Evolutionary conservation across 2,888 invertebrate genomes (phyloP).

Genomic region (Drosophila diplacantha): DNA sequence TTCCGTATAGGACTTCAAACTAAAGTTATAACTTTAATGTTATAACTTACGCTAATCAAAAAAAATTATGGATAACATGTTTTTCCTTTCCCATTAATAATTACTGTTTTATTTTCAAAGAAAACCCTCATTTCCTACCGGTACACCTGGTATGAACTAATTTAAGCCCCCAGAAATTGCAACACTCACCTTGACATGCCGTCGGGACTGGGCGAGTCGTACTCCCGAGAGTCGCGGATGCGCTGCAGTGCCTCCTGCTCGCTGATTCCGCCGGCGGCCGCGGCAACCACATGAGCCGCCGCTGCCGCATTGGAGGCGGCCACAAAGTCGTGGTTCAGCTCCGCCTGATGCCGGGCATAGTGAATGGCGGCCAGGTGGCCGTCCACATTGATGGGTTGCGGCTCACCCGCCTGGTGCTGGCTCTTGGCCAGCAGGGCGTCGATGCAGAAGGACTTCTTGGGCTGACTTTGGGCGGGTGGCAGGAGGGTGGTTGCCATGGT

Average conservation of each 20-base stretch:
- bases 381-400: constrained; percentile 51
- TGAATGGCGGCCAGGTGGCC: constrained; percentile 69
- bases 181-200: constrained; percentile 77
- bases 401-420: constrained; percentile 67
- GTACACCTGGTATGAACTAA: too few relatives aligned
- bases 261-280: constrained; percentile 64
- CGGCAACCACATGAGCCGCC: constrained; percentile 48
- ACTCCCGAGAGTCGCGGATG: constrained; percentile 76
- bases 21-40: not conserved
- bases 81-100: too few relatives aligned
- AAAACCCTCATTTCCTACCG: not conserved
- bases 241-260: constrained; percentile 77
- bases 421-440: constrained; percentile 89
- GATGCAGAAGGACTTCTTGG: constrained; percentile 91
- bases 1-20: too few relatives aligned
- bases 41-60: not conserved
- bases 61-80: too few relatives aligned
- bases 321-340: constrained; percentile 63
- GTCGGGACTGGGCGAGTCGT: constrained; percentile 78
- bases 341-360: constrained; percentile 69
- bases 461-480: constrained; percentile 60
- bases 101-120: too few relatives aligned
- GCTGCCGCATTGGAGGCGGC: constrained; percentile 66
- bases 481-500: constrained; percentile 29
- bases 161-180: not conserved